Percentiles rank a stretch among this genome's conserved stretches.
Conservation (phyloP, 2,797 vertebrate species). For the Alauda arvensis region DNA sequence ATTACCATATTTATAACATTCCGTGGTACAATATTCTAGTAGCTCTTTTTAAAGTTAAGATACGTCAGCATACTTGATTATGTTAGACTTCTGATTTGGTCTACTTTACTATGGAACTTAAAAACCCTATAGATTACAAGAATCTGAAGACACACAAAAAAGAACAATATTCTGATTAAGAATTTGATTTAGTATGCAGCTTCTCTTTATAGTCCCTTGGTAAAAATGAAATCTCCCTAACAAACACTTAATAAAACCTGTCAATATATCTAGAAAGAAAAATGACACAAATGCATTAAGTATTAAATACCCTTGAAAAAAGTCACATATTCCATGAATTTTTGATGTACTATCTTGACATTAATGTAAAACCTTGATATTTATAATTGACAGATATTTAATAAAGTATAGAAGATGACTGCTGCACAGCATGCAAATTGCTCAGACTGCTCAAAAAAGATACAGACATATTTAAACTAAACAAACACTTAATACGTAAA, state of each 20-base stretch:
- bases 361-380: slow-evolving; percentile 86
- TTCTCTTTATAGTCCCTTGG: slow-evolving; percentile 76
- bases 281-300: slow-evolving; percentile 86
- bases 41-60: slow-evolving; percentile 63
- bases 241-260: slow-evolving; percentile 86
- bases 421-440: slow-evolving; percentile 70
- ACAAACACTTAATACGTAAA: slow-evolving; percentile 59
- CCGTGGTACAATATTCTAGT: slow-evolving; percentile 22
- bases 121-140: slow-evolving; percentile 59
- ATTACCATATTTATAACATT: slow-evolving; percentile 62
- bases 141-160: slow-evolving; percentile 65
- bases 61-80: slow-evolving; percentile 58
- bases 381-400: slow-evolving; percentile 89
- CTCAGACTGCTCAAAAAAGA: slow-evolving; percentile 63
- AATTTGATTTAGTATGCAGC: slow-evolving; percentile 76
- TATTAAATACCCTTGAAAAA: slow-evolving; percentile 84
- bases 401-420: slow-evolving; percentile 79
- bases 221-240: slow-evolving; percentile 79
- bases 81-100: slow-evolving; percentile 56
- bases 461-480: slow-evolving; percentile 63
- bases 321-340: slow-evolving; percentile 84
- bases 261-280: slow-evolving; percentile 82
- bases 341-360: slow-evolving; percentile 87
- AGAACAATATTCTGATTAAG: slow-evolving; percentile 73
- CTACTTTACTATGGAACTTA: slow-evolving; percentile 51